phyloP scores from a whole-genome alignment of 2,888 invertebrate species.

The Drosophila ezoana region DNA sequence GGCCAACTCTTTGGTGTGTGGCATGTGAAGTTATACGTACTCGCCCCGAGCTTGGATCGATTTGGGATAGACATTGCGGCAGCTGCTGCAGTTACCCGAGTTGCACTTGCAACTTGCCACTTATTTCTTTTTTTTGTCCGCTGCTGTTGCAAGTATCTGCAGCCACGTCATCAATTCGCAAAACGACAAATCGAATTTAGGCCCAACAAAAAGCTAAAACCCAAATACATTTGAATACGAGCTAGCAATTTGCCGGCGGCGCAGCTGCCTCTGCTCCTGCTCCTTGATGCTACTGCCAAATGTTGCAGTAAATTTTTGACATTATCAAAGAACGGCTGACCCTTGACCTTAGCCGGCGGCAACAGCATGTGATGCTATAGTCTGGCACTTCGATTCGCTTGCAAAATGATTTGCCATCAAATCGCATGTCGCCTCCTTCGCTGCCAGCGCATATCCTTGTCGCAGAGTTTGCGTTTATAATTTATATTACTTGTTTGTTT shows the following conservation, averaged over 20 bases:
- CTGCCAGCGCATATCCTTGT: conserved; percentile 64
- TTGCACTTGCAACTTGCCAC: conserved; percentile 36
- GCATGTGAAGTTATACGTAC: conserved; percentile 69
- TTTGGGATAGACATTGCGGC: conserved; percentile 76
- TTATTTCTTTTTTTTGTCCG: not conserved
- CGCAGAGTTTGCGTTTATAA: conserved; percentile 79
- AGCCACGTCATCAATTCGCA: conserved; percentile 48
- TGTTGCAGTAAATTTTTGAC: conserved; percentile 77
- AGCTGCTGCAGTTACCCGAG: conserved; percentile 59
- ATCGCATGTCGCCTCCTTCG: conserved; percentile 63
- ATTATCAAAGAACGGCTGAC: conserved; percentile 63
- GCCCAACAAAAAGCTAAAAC: conserved; percentile 6
- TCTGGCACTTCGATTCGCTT: conserved; percentile 37
- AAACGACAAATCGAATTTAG: conserved; percentile 54
- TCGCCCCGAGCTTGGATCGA: conserved; percentile 65
- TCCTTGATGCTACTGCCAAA: conserved; percentile 58
- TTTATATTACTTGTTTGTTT: conserved; percentile 67
- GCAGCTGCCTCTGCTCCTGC: conserved; percentile 17
- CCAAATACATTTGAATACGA: too few relatives aligned
- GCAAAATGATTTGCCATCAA: conserved; percentile 74
- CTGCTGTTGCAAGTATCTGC: conserved; percentile 58
- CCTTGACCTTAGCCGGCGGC: conserved; percentile 74
- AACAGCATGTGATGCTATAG: conserved; percentile 57
- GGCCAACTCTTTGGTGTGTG: conserved; percentile 5
- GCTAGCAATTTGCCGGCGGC: conserved; percentile 19